Conservation (phyloP, 2,888 invertebrate species). For the Ophioninae sp. region DNA sequence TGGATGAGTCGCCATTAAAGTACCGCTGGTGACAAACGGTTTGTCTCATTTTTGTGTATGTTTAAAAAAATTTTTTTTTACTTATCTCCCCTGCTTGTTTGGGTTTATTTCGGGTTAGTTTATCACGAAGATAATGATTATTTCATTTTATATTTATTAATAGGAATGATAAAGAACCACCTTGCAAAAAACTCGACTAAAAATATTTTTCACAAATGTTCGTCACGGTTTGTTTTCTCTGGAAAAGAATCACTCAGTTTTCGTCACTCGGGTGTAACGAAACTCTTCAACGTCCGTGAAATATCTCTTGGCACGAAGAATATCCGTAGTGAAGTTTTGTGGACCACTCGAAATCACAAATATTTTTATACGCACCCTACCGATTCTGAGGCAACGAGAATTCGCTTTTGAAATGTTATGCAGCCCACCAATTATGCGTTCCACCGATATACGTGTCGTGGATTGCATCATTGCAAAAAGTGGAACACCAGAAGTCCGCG, state of each 20-base stretch:
- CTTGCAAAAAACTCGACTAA: not conserved
- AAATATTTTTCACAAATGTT: conserved; percentile 12
- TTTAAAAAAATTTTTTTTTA: too few species aligned
- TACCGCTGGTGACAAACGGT: too few species aligned
- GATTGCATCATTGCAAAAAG: conserved; percentile 56
- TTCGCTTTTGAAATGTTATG: conserved; percentile 16
- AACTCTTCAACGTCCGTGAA: conserved; percentile 16
- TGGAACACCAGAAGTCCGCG: conserved; percentile 50
- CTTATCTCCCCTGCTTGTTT: too few species aligned
- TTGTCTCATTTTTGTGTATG: too few species aligned
- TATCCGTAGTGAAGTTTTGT: not conserved
- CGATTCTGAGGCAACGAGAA: conserved; percentile 10
- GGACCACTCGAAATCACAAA: not conserved
- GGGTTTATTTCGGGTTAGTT: too few species aligned
- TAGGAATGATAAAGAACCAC: too few species aligned
- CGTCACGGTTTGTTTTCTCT: too few species aligned
- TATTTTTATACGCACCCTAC: conserved; percentile 13
- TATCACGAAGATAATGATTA: too few species aligned
- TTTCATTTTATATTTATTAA: too few species aligned
- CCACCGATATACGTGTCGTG: conserved; percentile 21
- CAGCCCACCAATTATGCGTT: conserved; percentile 26
- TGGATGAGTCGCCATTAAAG: too few species aligned
- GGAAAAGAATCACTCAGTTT: conserved; percentile 6
- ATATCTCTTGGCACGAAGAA: conserved; percentile 31
- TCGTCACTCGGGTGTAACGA: not conserved